These are phyloP conservation scores for Scrobipalpa atriplicella DNA, from an alignment of 2,888 invertebrate genomes.

Conservation along the genomic window DNA sequence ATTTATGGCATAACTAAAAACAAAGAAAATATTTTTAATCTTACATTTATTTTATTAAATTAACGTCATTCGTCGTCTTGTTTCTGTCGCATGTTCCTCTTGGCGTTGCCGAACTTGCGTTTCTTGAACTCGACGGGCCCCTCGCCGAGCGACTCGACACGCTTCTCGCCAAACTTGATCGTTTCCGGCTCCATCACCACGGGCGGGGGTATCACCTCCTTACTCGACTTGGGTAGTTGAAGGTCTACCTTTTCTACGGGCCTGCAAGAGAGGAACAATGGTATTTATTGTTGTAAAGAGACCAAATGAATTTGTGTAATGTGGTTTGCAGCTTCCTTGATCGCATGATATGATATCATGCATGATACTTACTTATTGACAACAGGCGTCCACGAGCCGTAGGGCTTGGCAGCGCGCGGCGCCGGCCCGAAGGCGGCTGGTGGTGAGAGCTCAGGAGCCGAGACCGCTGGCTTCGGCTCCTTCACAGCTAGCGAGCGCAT, in stretches of 20 bases:
- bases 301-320: too few species aligned
- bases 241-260: conserved; percentile 83
- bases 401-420: conserved; percentile 85
- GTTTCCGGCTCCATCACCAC: conserved; percentile 72
- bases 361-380: conserved; percentile 78
- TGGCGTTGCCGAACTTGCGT: conserved; percentile 83
- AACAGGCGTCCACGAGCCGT: conserved; percentile 90
- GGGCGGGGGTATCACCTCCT: conserved; percentile 69
- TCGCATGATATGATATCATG: too few species aligned
- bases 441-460: conserved; percentile 26
- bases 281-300: too few species aligned
- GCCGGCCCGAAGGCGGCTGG: conserved; percentile 70
- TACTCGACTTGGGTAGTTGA: conserved; percentile 85
- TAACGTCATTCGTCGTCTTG: conserved; percentile 81
- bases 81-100: conserved; percentile 85
- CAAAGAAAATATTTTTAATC: neutral
- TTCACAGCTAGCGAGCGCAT: conserved; percentile 75
- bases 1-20: neutral
- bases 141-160: conserved; percentile 78
- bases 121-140: conserved; percentile 86
- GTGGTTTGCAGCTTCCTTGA: too few species aligned
- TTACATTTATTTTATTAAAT: neutral
- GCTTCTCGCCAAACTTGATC: conserved; percentile 84
- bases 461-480: conserved; percentile 39
- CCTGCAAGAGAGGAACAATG: conserved; percentile 63